Conservation (phyloP, 2,113 vertebrate species). For the Cryptomyrus ogoouensis region DNA sequence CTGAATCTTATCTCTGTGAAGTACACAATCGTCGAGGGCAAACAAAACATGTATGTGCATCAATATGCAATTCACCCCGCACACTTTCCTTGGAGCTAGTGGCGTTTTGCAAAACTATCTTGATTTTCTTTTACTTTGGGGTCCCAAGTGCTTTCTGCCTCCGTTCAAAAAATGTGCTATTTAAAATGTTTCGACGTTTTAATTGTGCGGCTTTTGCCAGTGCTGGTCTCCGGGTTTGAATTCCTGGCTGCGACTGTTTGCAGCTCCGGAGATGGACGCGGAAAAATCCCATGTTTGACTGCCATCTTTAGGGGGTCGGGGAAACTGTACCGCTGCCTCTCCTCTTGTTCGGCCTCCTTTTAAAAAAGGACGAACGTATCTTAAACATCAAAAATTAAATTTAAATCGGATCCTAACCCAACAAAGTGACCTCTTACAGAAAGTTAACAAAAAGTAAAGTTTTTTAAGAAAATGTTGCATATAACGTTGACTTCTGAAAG, state of each 20-base stretch:
- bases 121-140: conserved; percentile 46
- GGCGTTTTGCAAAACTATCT: conserved; percentile 24
- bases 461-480: neutral
- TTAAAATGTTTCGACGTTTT: conserved; percentile 58
- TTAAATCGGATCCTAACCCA: neutral
- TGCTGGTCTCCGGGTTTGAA: conserved; percentile 54
- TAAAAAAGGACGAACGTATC: neutral
- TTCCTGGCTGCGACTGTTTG: conserved; percentile 54
- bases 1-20: neutral
- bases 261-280: conserved; percentile 51
- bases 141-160: conserved; percentile 48
- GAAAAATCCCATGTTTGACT: conserved; percentile 74
- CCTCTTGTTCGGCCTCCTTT: neutral
- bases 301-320: conserved; percentile 87
- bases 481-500: neutral
- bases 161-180: conserved; percentile 44
- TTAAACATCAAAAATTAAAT: neutral
- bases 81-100: conserved; percentile 26
- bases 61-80: conserved; percentile 53
- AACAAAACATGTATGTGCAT: conserved; percentile 19
- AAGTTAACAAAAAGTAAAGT: neutral
- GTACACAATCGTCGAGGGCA: neutral
- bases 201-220: conserved; percentile 53
- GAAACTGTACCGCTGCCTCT: conserved; percentile 56
- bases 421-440: neutral